Percentiles rank a stretch among this genome's conserved stretches.
phyloP scores from a whole-genome alignment of 2,113 vertebrate species.

The Nothobranchius furzeri region DNA sequence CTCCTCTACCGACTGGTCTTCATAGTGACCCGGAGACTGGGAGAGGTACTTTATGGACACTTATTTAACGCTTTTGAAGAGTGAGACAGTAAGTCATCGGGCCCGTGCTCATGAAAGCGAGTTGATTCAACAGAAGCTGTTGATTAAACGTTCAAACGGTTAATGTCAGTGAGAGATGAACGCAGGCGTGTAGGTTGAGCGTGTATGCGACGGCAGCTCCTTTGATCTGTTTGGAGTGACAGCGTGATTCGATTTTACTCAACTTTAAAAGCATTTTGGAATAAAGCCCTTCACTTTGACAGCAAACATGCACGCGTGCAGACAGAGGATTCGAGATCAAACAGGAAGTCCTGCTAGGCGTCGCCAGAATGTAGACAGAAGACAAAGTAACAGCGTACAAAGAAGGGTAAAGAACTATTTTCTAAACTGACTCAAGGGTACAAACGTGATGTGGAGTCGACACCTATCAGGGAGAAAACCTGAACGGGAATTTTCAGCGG shows the following conservation, averaged over 20 bases:
- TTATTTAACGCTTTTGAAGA: constrained; percentile 1
- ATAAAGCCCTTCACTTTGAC: constrained; percentile 10
- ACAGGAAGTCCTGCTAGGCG: background rate
- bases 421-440: constrained; percentile 36
- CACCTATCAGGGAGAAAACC: constrained; percentile 49
- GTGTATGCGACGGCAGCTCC: background rate
- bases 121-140: background rate
- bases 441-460: constrained; percentile 48
- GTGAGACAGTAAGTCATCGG: background rate
- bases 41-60: constrained; percentile 7
- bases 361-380: constrained; percentile 2
- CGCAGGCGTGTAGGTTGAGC: background rate
- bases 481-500: constrained; percentile 39
- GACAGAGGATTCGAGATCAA: background rate
- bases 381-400: constrained; percentile 10
- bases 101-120: constrained; percentile 1
- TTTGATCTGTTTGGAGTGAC: background rate
- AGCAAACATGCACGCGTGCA: background rate
- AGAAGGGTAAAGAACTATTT: constrained; percentile 15
- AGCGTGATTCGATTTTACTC: background rate
- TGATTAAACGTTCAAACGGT: constrained; percentile 4
- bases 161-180: background rate
- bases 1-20: constrained; percentile 80
- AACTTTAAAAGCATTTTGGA: background rate
- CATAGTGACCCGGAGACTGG: constrained; percentile 61